phyloP scores from a whole-genome alignment of 2,113 vertebrate species.

The Antennarius striatus region DNA sequence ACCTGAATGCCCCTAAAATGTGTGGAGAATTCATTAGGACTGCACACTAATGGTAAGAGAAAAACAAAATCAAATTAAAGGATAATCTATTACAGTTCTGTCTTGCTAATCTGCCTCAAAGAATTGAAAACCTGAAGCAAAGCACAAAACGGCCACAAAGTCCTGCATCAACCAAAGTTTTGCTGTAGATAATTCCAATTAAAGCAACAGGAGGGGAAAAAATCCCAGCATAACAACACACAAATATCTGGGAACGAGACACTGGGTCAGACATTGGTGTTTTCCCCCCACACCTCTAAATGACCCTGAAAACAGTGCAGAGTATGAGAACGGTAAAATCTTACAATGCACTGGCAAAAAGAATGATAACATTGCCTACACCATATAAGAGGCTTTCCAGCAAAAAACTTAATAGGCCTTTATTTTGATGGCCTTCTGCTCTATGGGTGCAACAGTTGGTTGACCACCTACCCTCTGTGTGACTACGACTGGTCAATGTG shows the following conservation, averaged over 20 bases:
- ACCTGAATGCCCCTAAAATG: neutral
- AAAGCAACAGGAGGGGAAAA: conserved; percentile 3
- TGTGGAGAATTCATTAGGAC: neutral
- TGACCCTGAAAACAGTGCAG: conserved; percentile 4
- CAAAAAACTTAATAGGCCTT: neutral
- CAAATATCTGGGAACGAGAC: conserved; percentile 6
- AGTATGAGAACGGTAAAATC: conserved; percentile 1
- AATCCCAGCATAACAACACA: neutral
- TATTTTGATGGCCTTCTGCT: neutral
- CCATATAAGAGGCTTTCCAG: neutral
- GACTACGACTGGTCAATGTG: no score
- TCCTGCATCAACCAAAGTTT: neutral
- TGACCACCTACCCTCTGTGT: no score
- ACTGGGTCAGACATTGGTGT: neutral
- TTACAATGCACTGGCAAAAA: neutral
- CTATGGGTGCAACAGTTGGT: neutral
- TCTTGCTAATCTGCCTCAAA: no score
- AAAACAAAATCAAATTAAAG: neutral
- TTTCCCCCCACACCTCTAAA: conserved; percentile 7
- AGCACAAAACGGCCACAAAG: neutral
- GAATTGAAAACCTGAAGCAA: conserved; percentile 5
- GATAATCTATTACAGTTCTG: neutral
- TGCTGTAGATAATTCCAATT: neutral
- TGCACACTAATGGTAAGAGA: neutral
- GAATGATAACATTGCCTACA: neutral